Evolutionary conservation across 2,797 vertebrate species (phyloP).

Genomic region (Scarus forsteni): DNA sequence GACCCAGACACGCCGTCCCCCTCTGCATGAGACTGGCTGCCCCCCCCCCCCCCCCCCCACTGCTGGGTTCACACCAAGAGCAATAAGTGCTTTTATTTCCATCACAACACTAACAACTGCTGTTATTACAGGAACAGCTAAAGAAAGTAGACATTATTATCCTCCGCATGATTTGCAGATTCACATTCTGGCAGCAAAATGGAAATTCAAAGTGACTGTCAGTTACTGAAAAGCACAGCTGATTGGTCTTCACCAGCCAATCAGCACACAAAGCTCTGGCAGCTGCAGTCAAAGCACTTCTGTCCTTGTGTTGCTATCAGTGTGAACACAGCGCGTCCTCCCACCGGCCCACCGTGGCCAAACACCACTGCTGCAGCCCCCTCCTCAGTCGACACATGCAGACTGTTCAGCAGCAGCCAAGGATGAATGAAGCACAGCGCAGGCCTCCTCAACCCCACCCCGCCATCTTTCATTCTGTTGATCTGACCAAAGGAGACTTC

Average conservation of each 20-base stretch:
- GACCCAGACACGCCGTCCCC: conserved; percentile 90
- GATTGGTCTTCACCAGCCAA: conserved; percentile 9
- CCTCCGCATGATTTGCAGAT: no score
- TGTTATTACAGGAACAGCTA: no score
- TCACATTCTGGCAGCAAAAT: background rate
- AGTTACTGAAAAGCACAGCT: conserved; percentile 34
- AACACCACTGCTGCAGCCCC: conserved; percentile 71
- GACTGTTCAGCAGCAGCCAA: conserved; percentile 20
- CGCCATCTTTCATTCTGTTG: conserved; percentile 14
- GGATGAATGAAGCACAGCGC: conserved; percentile 43
- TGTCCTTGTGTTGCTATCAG: conserved; percentile 21
- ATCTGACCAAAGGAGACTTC: conserved; percentile 51
- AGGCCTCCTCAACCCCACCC: conserved; percentile 29
- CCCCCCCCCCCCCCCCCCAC: background rate
- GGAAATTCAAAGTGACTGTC: background rate
- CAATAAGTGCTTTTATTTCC: conserved; percentile 12
- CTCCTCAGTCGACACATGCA: conserved; percentile 38
- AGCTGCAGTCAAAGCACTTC: conserved; percentile 10
- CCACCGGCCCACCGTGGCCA: conserved; percentile 21
- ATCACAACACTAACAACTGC: background rate
- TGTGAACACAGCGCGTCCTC: conserved; percentile 26
- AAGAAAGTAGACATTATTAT: no score
- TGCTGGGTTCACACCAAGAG: conserved; percentile 28
- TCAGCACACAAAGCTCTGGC: conserved; percentile 21
- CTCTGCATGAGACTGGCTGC: conserved; percentile 79